Evolutionary conservation across 2,888 invertebrate species (phyloP), one percentile per base, ranked within the genome.

Genomic region (Drymonia ruficornis): DNA sequence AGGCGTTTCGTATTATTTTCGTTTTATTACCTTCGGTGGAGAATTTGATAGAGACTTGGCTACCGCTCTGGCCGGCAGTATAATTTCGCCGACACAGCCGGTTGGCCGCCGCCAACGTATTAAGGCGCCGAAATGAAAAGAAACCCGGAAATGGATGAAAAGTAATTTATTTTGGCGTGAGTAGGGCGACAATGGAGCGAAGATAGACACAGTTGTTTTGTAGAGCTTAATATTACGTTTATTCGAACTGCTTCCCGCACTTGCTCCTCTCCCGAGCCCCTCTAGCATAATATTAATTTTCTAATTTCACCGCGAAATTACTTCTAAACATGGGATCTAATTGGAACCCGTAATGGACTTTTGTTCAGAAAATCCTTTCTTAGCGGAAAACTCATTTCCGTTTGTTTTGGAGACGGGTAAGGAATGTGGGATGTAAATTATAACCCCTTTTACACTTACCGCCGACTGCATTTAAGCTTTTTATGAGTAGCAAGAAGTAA

Each of bases 21-120:
- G 68, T 88, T 88, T 88, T 88, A 89, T 87, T 87, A 84, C 83
- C 78, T 74, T 70, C 78, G 78, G 77, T 78, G 74, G 83, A 78
- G 82, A 84, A 82, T 86, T 87, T 86, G 85, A 88, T 87, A 87
- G 84, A 86, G 85, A 84, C 86, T 88, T 87, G 86, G 87, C 87
- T 83, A 79, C 78, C 72, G 80, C 79, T 83, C 77, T 80, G 82
- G 78, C 76, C 77, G 80, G 75, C 79, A 80, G 85, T 86, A 84
- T 85, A 85, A 86, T 86, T 86, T 82, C 70, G 86, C 81, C 79
- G 78, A 87, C 86, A 78, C 84, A 83, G 85, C 81, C 82, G 76
- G 74, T 81, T 73, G 78, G 70, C 76, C 71, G 80, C 76, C 81
- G 80, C 81, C 78, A 81, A 81, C 75, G 80, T 86, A 85, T 85